Evolutionary conservation across 2,113 vertebrate genomes (phyloP).

Genomic region (Menidia beryllina): DNA sequence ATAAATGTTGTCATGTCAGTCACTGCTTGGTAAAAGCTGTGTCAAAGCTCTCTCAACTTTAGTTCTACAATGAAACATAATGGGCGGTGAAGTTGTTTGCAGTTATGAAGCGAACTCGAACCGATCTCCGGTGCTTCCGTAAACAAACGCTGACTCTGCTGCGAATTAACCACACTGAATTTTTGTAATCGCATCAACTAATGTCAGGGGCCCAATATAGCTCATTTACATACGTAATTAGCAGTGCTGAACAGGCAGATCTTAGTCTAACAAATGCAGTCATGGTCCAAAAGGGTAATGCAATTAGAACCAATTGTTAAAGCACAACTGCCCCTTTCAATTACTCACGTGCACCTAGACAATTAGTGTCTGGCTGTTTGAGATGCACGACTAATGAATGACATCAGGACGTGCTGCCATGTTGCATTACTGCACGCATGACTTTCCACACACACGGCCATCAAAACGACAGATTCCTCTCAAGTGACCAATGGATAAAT

Average conservation of each 20-base stretch:
- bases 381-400: conserved; percentile 58
- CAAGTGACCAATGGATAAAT: conserved; percentile 7
- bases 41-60: too few species aligned
- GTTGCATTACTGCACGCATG: conserved; percentile 33
- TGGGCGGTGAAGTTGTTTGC: conserved; percentile 17
- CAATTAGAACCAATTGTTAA: conserved; percentile 75
- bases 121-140: conserved; percentile 10
- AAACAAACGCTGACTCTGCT: conserved; percentile 43
- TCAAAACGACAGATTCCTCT: conserved; percentile 26
- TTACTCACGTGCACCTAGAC: conserved; percentile 67
- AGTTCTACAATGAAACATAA: not conserved
- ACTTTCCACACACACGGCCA: conserved; percentile 27
- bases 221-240: conserved; percentile 72
- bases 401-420: conserved; percentile 50
- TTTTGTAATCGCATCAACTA: conserved; percentile 51
- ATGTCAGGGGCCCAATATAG: conserved; percentile 47
- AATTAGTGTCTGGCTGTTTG: conserved; percentile 58
- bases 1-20: too few species aligned
- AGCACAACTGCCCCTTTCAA: conserved; percentile 54
- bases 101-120: conserved; percentile 13
- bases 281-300: conserved; percentile 64
- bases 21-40: too few species aligned
- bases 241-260: conserved; percentile 40
- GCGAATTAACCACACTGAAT: conserved; percentile 46
- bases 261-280: conserved; percentile 62